Evolutionary conservation across 1,140 invertebrate species (phyloP).

Genomic region (Dolichoris vasculosae): DNA sequence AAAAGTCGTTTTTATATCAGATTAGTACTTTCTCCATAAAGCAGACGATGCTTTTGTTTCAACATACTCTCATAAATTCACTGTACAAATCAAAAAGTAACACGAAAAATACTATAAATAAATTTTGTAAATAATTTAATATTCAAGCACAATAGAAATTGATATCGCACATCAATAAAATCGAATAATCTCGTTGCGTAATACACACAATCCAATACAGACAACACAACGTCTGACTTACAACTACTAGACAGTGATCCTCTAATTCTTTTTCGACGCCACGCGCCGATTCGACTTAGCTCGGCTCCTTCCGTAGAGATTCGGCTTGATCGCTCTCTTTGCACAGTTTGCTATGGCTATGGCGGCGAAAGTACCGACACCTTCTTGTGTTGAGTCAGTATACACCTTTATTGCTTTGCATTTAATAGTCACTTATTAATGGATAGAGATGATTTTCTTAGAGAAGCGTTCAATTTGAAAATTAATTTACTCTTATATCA

Average conservation of each 20-base stretch:
- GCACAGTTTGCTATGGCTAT: neutral
- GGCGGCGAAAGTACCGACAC: too few species aligned
- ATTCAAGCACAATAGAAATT: too few species aligned
- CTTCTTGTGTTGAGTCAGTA: too few species aligned
- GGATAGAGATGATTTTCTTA: too few species aligned
- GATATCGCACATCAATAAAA: too few species aligned
- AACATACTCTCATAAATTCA: neutral
- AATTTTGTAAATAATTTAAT: too few species aligned
- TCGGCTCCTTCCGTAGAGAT: constrained; percentile 40
- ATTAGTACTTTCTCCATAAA: neutral
- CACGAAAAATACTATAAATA: neutral
- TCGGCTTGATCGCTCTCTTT: constrained; percentile 51
- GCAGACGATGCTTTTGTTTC: neutral
- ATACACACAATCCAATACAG: neutral
- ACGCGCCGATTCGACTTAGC: constrained; percentile 63
- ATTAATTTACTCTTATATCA: too few species aligned
- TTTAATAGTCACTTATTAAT: too few species aligned
- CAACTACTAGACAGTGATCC: constrained; percentile 67
- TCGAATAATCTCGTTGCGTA: too few species aligned
- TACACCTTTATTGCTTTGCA: too few species aligned
- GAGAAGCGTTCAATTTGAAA: too few species aligned
- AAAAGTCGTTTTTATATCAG: neutral
- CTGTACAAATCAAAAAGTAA: neutral
- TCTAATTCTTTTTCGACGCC: constrained; percentile 58
- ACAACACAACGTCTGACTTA: constrained; percentile 65